Conservation (phyloP, 2,113 vertebrate species). For the Mionectes macconnelli region DNA sequence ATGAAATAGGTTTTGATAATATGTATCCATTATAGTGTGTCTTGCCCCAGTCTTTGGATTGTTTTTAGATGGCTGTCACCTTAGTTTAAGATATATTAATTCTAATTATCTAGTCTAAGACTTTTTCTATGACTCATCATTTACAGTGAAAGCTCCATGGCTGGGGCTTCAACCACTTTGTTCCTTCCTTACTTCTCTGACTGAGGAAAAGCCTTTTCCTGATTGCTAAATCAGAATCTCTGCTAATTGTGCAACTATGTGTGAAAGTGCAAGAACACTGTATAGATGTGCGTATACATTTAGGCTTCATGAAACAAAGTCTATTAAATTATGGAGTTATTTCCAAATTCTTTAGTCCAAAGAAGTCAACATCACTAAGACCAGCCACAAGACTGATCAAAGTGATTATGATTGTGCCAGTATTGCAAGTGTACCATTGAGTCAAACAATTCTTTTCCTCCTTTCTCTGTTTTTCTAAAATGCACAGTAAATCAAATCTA, state of each 20-base stretch:
- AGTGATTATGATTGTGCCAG: background rate
- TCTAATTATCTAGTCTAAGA: background rate
- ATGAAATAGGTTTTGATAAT: background rate
- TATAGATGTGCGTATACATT: background rate
- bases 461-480: background rate
- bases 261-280: background rate
- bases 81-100: background rate
- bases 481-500: background rate
- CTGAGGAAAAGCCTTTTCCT: background rate
- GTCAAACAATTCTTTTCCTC: background rate
- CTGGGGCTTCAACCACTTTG: background rate
- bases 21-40: background rate
- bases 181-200: background rate
- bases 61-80: background rate
- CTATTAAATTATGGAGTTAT: background rate
- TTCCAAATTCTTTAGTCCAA: background rate
- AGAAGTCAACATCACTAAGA: background rate
- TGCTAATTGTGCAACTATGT: background rate
- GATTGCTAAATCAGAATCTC: background rate
- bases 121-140: background rate
- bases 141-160: background rate
- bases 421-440: background rate
- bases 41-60: background rate
- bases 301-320: background rate
- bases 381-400: background rate